Evolutionary conservation across 2,888 invertebrate species (phyloP), one percentile per base, ranked within the genome.

Genomic region (Erannis defoliaria): DNA sequence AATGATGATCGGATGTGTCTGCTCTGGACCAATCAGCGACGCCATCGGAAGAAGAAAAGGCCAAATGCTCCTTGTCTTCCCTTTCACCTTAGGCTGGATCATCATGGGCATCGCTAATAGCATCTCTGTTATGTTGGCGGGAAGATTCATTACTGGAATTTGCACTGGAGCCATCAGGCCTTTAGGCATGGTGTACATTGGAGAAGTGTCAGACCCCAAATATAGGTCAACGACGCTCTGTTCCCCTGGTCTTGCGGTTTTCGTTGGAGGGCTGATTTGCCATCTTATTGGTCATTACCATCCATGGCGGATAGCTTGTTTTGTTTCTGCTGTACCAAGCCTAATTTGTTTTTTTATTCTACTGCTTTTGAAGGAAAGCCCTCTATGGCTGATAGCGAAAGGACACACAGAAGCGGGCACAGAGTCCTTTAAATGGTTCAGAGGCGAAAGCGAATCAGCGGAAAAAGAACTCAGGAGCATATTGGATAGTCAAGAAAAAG

Each of bases 311-410:
- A 64, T 65, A 0, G 68, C 72, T 9, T 76, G 81, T 12, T 75
- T 73, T 10, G 54, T 85, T 5, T 85, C 77, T 37, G 63, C 70
- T 5, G 35, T 76, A 14, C 79, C 85, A 0, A 78, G 70, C 59
- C n/a, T 80, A 5, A 1, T 80, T 14, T 64, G 78, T 38, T 70
- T 78, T n/a, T 8, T 66, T 0, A 55, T 79, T 10, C 38, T 83
- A 0, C 2, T 83, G 0, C 2, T 74, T 51, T 62, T 85, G 31
- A 81, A 80, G 73, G 86, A 87, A 70, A 86, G 85, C 26, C 87
- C 87, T 46, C n/a, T 85, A 4, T 87, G 87, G 87, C 61, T 86
- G 23, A 73, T 86, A 21, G 67, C 76, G 1, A 84, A 84, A 68
- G 84, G 82, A 0, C 80, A 70, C 78, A 64, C n/a, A n/a, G n/a